A percentile compares a stretch with the other conserved stretches of the same genome.
Evolutionary conservation across 2,888 invertebrate genomes (phyloP).

Genomic region (Phanerotoma sp.): DNA sequence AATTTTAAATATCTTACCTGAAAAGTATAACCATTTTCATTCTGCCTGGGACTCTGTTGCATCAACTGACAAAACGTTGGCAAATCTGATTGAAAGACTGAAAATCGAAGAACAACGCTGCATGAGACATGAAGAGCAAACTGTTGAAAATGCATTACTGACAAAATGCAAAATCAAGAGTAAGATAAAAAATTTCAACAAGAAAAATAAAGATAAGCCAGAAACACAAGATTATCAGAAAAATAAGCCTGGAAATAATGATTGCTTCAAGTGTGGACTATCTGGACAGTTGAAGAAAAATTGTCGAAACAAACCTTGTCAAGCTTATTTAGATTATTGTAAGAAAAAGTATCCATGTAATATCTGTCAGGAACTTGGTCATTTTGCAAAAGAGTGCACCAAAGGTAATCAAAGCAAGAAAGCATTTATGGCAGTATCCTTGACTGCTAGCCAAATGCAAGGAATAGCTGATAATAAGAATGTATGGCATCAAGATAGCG

Average conservation of each 20-base stretch:
- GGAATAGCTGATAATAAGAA: background rate
- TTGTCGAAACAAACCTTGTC: conserved; percentile 28
- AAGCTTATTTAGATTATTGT: conserved; percentile 31
- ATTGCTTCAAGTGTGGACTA: conserved; percentile 26
- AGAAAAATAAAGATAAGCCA: background rate
- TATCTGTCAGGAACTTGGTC: conserved; percentile 30
- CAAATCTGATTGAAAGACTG: background rate
- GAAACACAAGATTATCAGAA: background rate
- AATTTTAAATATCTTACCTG: conserved; percentile 26
- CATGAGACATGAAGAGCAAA: background rate
- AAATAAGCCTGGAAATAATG: background rate
- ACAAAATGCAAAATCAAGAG: background rate
- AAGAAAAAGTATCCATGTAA: conserved; percentile 33
- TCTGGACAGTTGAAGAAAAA: conserved; percentile 24
- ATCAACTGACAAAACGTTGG: conserved; percentile 10
- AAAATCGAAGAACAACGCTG: background rate
- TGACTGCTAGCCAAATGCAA: background rate
- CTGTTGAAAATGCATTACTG: background rate
- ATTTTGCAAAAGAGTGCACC: conserved; percentile 33
- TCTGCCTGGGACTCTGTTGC: conserved; percentile 27
- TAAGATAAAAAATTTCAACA: background rate
- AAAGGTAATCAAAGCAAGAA: conserved; percentile 12
- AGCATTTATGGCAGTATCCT: background rate
- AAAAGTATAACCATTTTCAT: conserved; percentile 28
- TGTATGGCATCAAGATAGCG: conserved; percentile 9